Base-by-base conservation (phyloP, 2,113 vertebrate genomes). In the Labrus mixtus region DNA sequence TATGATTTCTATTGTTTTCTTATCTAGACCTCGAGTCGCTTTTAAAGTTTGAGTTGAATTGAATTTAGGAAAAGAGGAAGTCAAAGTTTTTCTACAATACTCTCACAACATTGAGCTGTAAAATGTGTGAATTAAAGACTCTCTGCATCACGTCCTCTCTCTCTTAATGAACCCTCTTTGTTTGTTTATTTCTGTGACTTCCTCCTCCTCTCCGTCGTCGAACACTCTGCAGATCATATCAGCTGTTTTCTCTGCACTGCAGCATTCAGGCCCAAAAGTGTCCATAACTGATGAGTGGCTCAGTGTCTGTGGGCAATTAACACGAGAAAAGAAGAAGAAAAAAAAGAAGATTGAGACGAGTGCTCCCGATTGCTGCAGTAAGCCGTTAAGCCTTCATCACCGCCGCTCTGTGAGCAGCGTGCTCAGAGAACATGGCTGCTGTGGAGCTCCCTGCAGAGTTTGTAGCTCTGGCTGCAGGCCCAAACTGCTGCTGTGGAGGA, bases 401-500 rank as follows among this genome's bases (percentile, higher is more conserved):
- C 37, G 15, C 75, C 41, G 55, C 57, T 43, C 29, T 13, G 7
- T 15, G 10, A 36, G 4, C 65, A 15, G 63, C 48, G 4, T 75
- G 73, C 43, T 19, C 54, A 56, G 45, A 54, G 39, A 79, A 78
- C 63, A 50, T 33, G 13, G 45, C 73, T 70, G 75, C 71, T 59
- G 58, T 57, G 51, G 33, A 53, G 62, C 69, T 84, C 82, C 77
- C 89, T 74, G 64, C 69, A 78, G 77, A 68, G 22, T 59, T 16
- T 8, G 15, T 37, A 46, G 50, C 74, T 68, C 53, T 86, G 85
- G 80, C 82, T 79, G 19, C 23, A 1, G 77, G 78, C 82, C 83
- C 57, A 10, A 84, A 54, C 70, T 55, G 1, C n/a, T 51, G 68
- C 82, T 88, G 63, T 64, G 62, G 84, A 83, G 73, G 57, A 76